Conservation (phyloP, 2,797 vertebrate species). For the Sebastolobus altivelis region DNA sequence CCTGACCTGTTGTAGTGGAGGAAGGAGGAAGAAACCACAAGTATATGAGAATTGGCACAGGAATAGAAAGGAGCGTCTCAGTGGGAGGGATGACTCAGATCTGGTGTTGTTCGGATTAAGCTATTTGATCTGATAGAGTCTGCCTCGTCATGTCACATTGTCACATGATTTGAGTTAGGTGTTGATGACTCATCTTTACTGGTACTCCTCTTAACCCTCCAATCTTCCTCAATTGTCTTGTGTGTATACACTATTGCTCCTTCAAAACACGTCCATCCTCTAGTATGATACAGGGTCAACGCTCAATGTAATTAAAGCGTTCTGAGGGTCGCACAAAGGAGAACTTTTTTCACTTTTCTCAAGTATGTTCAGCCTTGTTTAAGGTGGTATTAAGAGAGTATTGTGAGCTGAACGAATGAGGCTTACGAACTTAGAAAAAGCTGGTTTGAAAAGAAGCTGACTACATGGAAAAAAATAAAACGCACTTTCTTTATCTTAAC, state of each 20-base stretch:
- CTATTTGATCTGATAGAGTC: constrained; percentile 10
- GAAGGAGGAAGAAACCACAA: background rate
- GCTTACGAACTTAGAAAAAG: constrained; percentile 8
- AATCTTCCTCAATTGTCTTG: constrained; percentile 23
- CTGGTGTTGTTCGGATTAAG: background rate
- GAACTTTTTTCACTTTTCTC: constrained; percentile 14
- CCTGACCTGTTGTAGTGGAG: constrained; percentile 91
- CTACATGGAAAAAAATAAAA: constrained; percentile 18
- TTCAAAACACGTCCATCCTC: constrained; percentile 29
- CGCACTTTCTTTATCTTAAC: constrained; percentile 61
- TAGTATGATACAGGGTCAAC: constrained; percentile 30
- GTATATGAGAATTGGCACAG: background rate
- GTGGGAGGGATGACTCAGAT: constrained; percentile 7
- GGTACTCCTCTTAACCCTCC: constrained; percentile 9
- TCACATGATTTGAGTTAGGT: constrained; percentile 11
- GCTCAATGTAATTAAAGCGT: background rate
- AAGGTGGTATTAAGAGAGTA: background rate
- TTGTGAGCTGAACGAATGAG: constrained; percentile 19
- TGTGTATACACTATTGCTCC: constrained; percentile 24
- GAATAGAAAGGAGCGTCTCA: background rate
- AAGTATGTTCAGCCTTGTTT: constrained; percentile 3
- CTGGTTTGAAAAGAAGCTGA: constrained; percentile 10
- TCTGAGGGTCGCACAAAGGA: background rate
- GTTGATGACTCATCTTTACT: background rate
- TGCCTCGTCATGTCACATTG: constrained; percentile 7